Evolutionary conservation across 2,888 invertebrate species (phyloP), one percentile per base, ranked within the genome.

Genomic region (Ochropacha duplaris): DNA sequence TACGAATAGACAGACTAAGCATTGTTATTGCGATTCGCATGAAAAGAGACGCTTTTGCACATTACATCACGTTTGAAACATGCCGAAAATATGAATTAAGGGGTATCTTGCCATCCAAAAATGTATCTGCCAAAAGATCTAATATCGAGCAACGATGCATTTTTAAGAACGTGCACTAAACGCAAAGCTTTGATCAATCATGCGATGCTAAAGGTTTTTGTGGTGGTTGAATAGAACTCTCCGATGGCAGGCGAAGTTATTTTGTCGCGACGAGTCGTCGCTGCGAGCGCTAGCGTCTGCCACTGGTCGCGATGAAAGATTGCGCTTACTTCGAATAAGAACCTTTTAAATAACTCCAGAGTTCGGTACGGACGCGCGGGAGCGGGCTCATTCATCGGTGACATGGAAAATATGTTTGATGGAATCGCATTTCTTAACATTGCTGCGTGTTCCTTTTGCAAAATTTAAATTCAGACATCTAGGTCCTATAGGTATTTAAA

Each of bases 161-260:
- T 88, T 85, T 81, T 77, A 84, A 83, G 78, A 78, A 81, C 71
- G 74, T 75, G 75, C 74, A 76, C 68, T 77, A 77, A 84, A 81
- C 79, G 82, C 78, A 77, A 76, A 79, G 82, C 89, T 90, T 91
- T 91, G 91, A 91, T 90, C 90, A 89, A 90, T 90, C 90, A 90
- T 85, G 87, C 86, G 83, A 82, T 73, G 81, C 78, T 75, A 87
- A 88, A 88, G 84, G 86, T 87, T 90, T 88, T 87, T 90, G 86
- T 88, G 84, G 79, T 77, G 69, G 78, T 68, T 89, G 85, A 89
- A 90, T 87, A 78, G 84, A 83, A 84, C 74, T 81, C 78, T 76
- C 76, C 75, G 73, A 77, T 78, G 76, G 74, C 72, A 78, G 79
- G 74, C 72, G 78, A 75, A 86, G 86, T 86, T 87, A 90, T 90